A percentile compares a stretch with the other conserved stretches of the same genome.
Evolutionary conservation across 2,113 vertebrate genomes (phyloP).

Genomic region (Pedionomus torquatus): DNA sequence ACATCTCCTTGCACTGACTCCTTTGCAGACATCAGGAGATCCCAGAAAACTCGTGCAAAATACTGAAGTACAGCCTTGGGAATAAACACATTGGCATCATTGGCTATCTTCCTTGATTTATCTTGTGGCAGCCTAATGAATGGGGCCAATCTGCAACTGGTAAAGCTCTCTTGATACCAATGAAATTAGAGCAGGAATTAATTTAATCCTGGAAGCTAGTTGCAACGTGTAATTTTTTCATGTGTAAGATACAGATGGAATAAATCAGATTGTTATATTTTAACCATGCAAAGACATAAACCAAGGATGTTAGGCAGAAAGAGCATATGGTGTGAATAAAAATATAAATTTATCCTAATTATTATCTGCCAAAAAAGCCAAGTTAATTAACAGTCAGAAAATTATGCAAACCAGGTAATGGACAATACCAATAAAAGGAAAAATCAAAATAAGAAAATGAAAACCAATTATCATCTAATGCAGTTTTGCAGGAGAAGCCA

Average conservation of each 20-base stretch:
- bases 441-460: background rate
- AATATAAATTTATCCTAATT: background rate
- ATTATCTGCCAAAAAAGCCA: background rate
- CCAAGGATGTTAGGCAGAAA: background rate
- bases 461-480: background rate
- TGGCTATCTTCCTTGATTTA: background rate
- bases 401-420: background rate
- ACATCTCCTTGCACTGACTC: background rate
- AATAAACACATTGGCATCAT: background rate
- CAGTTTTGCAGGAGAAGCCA: background rate
- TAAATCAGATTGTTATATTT: background rate
- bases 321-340: background rate
- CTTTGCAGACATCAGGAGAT: background rate
- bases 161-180: conserved; percentile 9
- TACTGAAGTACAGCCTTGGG: background rate
- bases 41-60: background rate
- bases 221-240: background rate
- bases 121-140: background rate
- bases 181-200: background rate
- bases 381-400: background rate
- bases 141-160: background rate
- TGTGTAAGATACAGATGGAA: background rate
- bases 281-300: background rate
- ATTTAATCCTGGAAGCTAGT: background rate
- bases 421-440: background rate